Evolutionary conservation across 2,797 vertebrate species (phyloP), one percentile per base, ranked within the genome.

Genomic region (Lophius americanus): DNA sequence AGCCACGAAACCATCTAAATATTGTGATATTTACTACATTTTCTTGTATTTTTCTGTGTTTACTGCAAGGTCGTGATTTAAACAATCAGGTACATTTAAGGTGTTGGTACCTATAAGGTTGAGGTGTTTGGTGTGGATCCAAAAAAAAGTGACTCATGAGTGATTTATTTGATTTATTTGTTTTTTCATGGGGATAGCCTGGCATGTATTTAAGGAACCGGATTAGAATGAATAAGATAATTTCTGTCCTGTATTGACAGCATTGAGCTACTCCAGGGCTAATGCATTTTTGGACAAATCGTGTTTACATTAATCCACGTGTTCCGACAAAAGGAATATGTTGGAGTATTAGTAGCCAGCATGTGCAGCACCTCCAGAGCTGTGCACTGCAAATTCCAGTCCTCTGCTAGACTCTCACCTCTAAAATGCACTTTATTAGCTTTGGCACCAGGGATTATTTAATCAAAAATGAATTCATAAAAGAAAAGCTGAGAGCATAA

Each of bases 401-500:
- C 32, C 54, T 61, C 54, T 38, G 42, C 81, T 62, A 72, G 57
- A 76, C 78, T 68, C 70, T 81, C 82, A 84, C 81, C 78, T 83
- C 68, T 74, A 59, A 78, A 76, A 75, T 71, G 73, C 62, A 81
- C 75, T 66, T 86, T 58, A 77, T 81, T 73, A 64, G 53, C 70
- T 81, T 85, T 89, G 83, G 79, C 86, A 80, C 65, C 32, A 49
- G 56, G 70, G 72, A 84, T 85, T 67, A 85, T 87, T 89, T 82
- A 50, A 91, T 90, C 84, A 89, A 88, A 87, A 91, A 84, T 73
- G 37, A 85, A 88, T 86, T 87, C 66, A 81, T 79, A 63, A 80
- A 81, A 73, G 61, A 78, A 78, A 68, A 48, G 54, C 62, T 74
- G 6, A 73, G 79, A 76, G 63, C 71, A 82, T 75, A 67, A 75